Base-by-base conservation (phyloP, 2,797 vertebrate species). In the Gallinago solitaria region DNA sequence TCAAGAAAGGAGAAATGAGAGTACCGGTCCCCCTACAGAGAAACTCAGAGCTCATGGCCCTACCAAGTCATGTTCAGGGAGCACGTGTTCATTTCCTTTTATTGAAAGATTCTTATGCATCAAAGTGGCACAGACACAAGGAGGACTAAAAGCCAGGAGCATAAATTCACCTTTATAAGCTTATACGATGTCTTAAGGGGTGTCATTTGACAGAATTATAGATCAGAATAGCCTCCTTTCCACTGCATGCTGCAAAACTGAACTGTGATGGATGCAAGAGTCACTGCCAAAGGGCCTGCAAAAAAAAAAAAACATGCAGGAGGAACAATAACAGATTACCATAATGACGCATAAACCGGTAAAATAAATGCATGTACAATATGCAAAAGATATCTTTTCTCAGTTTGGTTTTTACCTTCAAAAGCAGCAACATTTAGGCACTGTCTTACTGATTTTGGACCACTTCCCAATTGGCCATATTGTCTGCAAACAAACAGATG, bases 221-320 rank as follows among this genome's bases (percentile, higher is more conserved):
- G 84, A 96, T 95, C 81, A 70, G 60, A 94, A 87, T 56, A 60
- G 68, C 93, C 63, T 67, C n/a, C 51, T 70, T 83, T 91, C 59
- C 1, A 6, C 86, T 61, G 83, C 30, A 12, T 77, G 71, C 71
- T 90, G 81, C 63, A 96, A 85, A 93, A 84, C 20, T 7, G 83
- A 83, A 56, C 45, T 79, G 50, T 92, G 87, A 95, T 77, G 90
- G 81, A 83, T 87, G n/a, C 65, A 78, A 41, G 73, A 83, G 54
- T 51, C 25, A 30, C 45, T 94, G 90, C 83, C 92, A 93, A 93
- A 79, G 50, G 43, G 64, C 48, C 83, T 87, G 60, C 35, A 67
- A 61, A 79, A 74, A 88, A 96, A 87, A 37, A 39, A 39, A 39
- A 39, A 39, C 48, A 87, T 61, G 77, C 93, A 96, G 82, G 88